Conservation (phyloP, 2,888 invertebrate genomes). For the Zonitis immaculata region DNA sequence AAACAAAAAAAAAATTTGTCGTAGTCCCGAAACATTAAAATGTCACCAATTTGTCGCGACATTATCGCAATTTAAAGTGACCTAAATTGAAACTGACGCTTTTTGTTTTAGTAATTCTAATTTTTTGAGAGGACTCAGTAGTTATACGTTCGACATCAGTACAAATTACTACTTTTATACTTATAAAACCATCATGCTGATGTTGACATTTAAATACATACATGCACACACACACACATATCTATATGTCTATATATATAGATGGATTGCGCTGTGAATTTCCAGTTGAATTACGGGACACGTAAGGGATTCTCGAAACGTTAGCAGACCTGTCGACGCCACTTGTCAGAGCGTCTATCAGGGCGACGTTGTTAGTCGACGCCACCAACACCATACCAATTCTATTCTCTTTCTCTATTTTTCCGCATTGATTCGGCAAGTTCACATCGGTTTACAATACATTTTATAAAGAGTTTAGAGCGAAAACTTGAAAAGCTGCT, state of each 20-base stretch:
- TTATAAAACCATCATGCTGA: neutral
- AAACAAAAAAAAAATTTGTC: too few relatives aligned
- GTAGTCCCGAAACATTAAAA: too few relatives aligned
- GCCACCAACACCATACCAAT: conserved; percentile 4
- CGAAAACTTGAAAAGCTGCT: conserved; percentile 20
- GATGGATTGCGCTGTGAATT: conserved; percentile 21
- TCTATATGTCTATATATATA: neutral
- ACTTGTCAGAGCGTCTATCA: conserved; percentile 27
- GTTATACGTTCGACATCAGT: neutral
- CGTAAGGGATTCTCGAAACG: conserved; percentile 24
- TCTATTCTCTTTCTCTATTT: neutral
- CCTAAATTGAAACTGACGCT: too few relatives aligned
- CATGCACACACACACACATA: neutral
- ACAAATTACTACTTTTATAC: neutral
- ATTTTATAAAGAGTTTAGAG: conserved; percentile 3
- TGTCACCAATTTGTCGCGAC: too few relatives aligned
- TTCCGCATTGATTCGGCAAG: conserved; percentile 20
- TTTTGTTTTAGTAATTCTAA: too few relatives aligned
- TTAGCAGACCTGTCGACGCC: conserved; percentile 26
- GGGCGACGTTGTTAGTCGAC: conserved; percentile 18
- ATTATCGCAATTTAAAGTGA: too few relatives aligned
- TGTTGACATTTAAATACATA: too few relatives aligned
- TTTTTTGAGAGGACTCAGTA: too few relatives aligned
- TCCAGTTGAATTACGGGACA: conserved; percentile 24
- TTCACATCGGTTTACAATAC: neutral